A percentile compares a stretch with the other conserved stretches of the same genome.
Evolutionary conservation across 1,140 invertebrate species (phyloP).

Genomic region (Microplitis demolitor): DNA sequence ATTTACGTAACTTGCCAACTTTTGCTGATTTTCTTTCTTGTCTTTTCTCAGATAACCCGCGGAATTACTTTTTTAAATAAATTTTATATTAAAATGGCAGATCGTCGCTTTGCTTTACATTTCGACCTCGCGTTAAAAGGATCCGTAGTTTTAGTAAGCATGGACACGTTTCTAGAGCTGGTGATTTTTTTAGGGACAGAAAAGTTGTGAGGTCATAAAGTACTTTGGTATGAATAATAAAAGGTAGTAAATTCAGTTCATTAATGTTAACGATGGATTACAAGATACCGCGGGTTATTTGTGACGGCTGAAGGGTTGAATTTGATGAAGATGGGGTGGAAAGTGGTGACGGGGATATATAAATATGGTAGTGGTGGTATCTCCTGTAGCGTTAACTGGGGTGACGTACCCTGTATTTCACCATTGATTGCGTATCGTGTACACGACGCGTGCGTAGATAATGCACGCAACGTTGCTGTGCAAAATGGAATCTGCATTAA

Average conservation of each 20-base stretch:
- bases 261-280: too few relatives aligned
- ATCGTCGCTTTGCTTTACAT: too few relatives aligned
- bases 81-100: too few relatives aligned
- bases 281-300: too few relatives aligned
- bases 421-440: conserved; percentile 47
- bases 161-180: too few relatives aligned
- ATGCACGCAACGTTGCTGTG: conserved; percentile 32
- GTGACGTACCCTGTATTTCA: conserved; percentile 38
- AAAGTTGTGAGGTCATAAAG: neutral
- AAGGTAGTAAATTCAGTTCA: too few relatives aligned
- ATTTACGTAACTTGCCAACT: neutral
- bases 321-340: neutral
- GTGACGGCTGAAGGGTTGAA: too few relatives aligned
- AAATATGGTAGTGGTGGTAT: neutral
- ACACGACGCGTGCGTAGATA: conserved; percentile 43
- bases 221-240: neutral
- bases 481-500: conserved; percentile 13
- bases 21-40: neutral
- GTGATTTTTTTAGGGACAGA: too few relatives aligned
- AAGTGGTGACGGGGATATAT: neutral
- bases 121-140: too few relatives aligned
- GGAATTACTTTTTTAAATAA: neutral
- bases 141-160: too few relatives aligned
- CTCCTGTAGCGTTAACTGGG: conserved; percentile 10
- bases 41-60: neutral